A percentile compares a stretch with the other conserved stretches of the same genome.
Evolutionary conservation across 2,113 vertebrate species (phyloP).

Genomic region (Alligator sinensis): DNA sequence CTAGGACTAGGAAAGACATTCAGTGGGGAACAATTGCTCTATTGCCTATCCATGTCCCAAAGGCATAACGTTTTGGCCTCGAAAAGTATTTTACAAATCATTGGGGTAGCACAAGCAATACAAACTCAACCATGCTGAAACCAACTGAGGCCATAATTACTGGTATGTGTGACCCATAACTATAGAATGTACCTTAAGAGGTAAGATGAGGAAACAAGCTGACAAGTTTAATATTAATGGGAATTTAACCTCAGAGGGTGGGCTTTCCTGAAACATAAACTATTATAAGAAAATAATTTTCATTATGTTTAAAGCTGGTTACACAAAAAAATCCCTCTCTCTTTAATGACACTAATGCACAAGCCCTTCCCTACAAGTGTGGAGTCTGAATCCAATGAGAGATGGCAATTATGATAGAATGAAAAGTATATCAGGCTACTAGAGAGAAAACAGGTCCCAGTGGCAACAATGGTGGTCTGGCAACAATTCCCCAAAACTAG

Average conservation of each 20-base stretch:
- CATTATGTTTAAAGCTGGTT: neutral
- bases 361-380: neutral
- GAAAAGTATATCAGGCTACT: neutral
- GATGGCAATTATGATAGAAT: fast-evolving
- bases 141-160: neutral
- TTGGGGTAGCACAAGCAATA: neutral
- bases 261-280: neutral
- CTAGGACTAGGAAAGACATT: neutral
- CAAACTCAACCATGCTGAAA: neutral
- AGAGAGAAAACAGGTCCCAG: neutral
- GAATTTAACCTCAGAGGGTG: neutral
- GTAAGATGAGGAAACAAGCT: neutral
- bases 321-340: neutral
- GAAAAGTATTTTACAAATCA: neutral
- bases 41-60: neutral
- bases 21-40: neutral
- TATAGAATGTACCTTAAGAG: neutral
- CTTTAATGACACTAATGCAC: neutral
- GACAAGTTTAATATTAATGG: neutral
- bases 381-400: neutral
- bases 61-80: neutral
- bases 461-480: neutral
- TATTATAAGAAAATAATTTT: neutral
- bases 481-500: neutral
- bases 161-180: neutral